phyloP scores from a whole-genome alignment of 2,888 invertebrate species.

The Cremastinae sp. region DNA sequence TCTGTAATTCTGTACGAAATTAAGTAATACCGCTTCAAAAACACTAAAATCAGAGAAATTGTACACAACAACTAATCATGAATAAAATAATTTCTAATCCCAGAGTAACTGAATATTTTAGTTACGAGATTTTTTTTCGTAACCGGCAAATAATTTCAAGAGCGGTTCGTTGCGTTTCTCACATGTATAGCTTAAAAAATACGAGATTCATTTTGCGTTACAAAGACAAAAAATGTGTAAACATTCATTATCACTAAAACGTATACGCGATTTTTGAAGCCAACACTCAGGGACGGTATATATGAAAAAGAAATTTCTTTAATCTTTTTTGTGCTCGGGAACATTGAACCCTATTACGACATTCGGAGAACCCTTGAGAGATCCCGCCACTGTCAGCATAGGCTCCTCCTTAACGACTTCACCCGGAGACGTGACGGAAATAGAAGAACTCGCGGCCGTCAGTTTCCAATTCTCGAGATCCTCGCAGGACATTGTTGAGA shows the following conservation, averaged over 20 bases:
- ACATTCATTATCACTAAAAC: too few relatives aligned
- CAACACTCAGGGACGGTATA: too few relatives aligned
- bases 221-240: too few relatives aligned
- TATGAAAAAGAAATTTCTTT: not conserved
- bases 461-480: constrained; percentile 70
- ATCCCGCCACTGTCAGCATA: constrained; percentile 73
- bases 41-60: not conserved
- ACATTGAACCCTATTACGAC: constrained; percentile 75
- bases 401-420: constrained; percentile 65
- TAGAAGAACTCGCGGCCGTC: constrained; percentile 42
- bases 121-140: too few relatives aligned
- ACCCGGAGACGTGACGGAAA: constrained; percentile 32
- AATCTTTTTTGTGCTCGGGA: constrained; percentile 63
- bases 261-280: too few relatives aligned
- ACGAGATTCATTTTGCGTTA: not conserved
- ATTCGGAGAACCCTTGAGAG: constrained; percentile 70
- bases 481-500: constrained; percentile 69
- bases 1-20: constrained; percentile 3
- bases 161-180: too few relatives aligned
- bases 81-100: not conserved
- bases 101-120: too few relatives aligned
- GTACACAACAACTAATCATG: too few relatives aligned
- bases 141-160: too few relatives aligned
- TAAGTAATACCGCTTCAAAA: constrained; percentile 3
- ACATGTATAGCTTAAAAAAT: too few relatives aligned